These are phyloP conservation scores for Diplazon laetatorius DNA, from an alignment of 2,888 invertebrate species.

Conservation along the genomic window DNA sequence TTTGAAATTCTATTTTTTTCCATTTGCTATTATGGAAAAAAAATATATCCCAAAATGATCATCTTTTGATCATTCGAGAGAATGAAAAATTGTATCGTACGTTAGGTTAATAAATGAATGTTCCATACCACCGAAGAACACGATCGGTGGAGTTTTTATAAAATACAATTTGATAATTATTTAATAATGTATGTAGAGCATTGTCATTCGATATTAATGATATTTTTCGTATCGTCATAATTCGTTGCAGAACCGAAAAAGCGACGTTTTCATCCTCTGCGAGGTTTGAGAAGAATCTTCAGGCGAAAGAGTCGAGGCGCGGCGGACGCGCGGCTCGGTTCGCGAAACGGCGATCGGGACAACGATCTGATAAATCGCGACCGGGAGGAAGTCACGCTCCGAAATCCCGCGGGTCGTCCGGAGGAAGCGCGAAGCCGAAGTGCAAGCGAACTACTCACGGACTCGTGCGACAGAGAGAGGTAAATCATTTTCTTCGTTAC, in stretches of 20 bases:
- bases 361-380: slow-evolving; percentile 76
- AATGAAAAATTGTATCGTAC: no score
- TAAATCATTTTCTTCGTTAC: slow-evolving; percentile 51
- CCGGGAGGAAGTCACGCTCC: slow-evolving; percentile 82
- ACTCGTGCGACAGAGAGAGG: slow-evolving; percentile 80
- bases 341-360: slow-evolving; percentile 74
- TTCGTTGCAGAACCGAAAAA: slow-evolving; percentile 83
- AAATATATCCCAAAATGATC: no score
- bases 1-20: no score
- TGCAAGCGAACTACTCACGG: slow-evolving; percentile 87
- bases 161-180: no score
- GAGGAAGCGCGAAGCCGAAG: slow-evolving; percentile 85
- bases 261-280: slow-evolving; percentile 86
- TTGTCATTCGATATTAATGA: slow-evolving; percentile 14
- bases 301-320: slow-evolving; percentile 85
- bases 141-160: no score
- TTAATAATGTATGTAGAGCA: no score
- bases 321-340: slow-evolving; percentile 80
- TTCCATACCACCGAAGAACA: no score
- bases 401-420: slow-evolving; percentile 83
- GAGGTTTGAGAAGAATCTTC: slow-evolving; percentile 89
- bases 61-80: no score
- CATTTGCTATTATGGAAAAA: no score
- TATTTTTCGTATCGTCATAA: slow-evolving; percentile 5
- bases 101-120: no score